Conservation (phyloP, 2,113 vertebrate genomes). For the Pedionomus torquatus region DNA sequence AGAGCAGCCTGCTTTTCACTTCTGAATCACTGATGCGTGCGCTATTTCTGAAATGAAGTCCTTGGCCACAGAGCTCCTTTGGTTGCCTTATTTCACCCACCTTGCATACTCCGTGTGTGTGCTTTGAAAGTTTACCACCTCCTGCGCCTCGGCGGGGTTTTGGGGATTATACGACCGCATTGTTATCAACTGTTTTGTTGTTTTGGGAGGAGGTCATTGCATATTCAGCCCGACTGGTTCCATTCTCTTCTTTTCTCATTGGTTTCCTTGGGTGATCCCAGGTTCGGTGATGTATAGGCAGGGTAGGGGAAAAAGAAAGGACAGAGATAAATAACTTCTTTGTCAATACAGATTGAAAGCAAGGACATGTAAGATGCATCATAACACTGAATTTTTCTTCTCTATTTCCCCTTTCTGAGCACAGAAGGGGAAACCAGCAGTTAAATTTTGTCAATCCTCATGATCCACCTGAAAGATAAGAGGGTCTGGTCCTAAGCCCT, state of each 20-base stretch:
- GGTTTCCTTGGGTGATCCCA: slow-evolving; percentile 88
- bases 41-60: slow-evolving; percentile 67
- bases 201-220: slow-evolving; percentile 95
- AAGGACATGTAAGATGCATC: background rate
- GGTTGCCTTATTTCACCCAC: slow-evolving; percentile 55
- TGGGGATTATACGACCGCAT: slow-evolving; percentile 84
- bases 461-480: background rate
- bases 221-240: slow-evolving; percentile 92
- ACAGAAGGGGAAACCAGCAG: background rate
- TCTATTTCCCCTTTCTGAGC: background rate
- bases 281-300: background rate
- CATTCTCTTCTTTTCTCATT: slow-evolving; percentile 93
- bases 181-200: slow-evolving; percentile 89
- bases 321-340: slow-evolving; percentile 40
- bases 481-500: background rate
- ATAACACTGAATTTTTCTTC: background rate
- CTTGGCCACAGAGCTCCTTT: slow-evolving; percentile 49
- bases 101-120: slow-evolving; percentile 22
- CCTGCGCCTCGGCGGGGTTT: background rate
- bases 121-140: slow-evolving; percentile 67
- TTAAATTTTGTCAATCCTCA: background rate
- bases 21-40: slow-evolving; percentile 74
- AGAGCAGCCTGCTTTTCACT: slow-evolving; percentile 77
- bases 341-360: background rate
- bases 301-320: slow-evolving; percentile 12